phyloP scores from a whole-genome alignment of 2,888 invertebrate genomes.

The Atethmia centrago region DNA sequence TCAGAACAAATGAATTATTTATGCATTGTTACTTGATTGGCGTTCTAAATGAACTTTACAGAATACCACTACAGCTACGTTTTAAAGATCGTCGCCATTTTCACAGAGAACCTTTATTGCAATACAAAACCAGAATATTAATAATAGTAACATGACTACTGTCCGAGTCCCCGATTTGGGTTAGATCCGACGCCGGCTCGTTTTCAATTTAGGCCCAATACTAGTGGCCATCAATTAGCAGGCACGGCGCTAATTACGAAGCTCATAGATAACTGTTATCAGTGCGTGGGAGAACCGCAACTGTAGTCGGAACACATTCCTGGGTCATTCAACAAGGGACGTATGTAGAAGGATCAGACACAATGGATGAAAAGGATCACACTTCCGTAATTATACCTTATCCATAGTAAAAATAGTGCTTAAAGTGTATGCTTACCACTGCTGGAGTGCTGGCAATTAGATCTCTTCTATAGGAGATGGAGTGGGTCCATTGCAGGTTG shows the following conservation, averaged over 20 bases:
- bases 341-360: constrained; percentile 30
- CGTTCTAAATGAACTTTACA: background rate
- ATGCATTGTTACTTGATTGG: background rate
- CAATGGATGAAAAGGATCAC: no score
- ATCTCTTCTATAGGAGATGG: background rate
- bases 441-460: no score
- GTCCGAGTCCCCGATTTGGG: background rate
- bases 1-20: background rate
- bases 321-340: background rate
- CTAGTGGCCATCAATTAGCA: constrained; percentile 43
- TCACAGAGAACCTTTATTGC: no score
- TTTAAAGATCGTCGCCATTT: background rate
- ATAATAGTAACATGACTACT: background rate
- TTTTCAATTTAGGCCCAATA: constrained; percentile 16
- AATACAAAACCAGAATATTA: background rate
- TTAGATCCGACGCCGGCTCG: background rate
- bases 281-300: constrained; percentile 60
- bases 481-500: background rate
- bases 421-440: background rate
- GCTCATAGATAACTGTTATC: constrained; percentile 66
- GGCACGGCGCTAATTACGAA: constrained; percentile 57
- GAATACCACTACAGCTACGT: background rate
- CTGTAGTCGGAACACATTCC: constrained; percentile 46
- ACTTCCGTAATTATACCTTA: background rate
- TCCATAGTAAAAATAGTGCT: no score